Base-by-base conservation (phyloP, 2,888 invertebrate genomes). In the Cactoblastis cactorum region DNA sequence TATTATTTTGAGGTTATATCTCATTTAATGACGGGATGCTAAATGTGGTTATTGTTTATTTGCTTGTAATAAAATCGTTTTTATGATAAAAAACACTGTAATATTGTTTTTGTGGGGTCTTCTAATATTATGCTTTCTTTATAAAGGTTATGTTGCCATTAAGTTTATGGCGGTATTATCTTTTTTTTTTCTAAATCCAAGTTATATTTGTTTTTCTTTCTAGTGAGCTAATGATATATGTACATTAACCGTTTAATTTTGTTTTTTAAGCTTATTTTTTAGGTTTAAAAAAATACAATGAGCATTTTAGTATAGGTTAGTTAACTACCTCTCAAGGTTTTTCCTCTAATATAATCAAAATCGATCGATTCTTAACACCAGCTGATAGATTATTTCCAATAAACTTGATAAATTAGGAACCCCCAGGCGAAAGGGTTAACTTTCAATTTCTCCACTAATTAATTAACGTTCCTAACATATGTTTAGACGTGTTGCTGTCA, bases 361-460 rank as follows among this genome's bases (percentile, higher is more conserved):
- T 34, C 41, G 34, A 53, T 53, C 51, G 32, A 18, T 15, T 3
- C 28, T 22, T n/a, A 48, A 24, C 37, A 39, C 11, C 28, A 2
- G 18, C 32, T 39, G 38, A 39, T 18, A 3, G 47, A 50, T 54
- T 54, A 53, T 50, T 32, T 47, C 45, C 49, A 54, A 52, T 62
- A 69, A 69, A 66, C 57, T 62, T 55, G 64, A 69, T 61, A 58
- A 56, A 58, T 46, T 51, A 53, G 54, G 61, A 53, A 54, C 58
- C 61, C 63, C 52, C 63, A 65, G 62, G 62, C 62, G 57, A 68
- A 75, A 75, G 72, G 80, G 76, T 75, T 72, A 75, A 83, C 87
- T 87, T 88, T 88, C 87, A 85, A 84, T 88, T 87, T 88, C 79
- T 76, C 73, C 59, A 62, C 63, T 80, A 83, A 86, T 85, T 84